Conservation (phyloP, 2,113 vertebrate species). For the Gnathonemus longibarbis region DNA sequence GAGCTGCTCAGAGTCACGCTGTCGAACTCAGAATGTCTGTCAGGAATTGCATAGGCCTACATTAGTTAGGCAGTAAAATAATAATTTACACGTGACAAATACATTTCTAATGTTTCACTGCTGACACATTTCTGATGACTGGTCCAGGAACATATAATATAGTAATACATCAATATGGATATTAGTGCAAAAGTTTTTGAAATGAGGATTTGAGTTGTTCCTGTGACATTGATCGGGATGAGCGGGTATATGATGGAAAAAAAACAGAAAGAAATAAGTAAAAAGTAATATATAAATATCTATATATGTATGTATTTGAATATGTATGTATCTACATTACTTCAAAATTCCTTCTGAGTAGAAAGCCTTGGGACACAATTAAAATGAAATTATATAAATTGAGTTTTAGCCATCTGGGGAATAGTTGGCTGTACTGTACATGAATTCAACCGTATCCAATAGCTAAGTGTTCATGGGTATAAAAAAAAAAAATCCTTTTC, state of each 20-base stretch:
- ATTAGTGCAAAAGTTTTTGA: background rate
- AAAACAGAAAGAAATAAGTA: background rate
- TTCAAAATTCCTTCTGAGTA: background rate
- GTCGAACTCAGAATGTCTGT: background rate
- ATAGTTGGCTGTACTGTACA: background rate
- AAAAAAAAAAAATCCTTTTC: background rate
- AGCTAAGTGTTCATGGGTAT: background rate
- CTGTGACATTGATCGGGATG: background rate
- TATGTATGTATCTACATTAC: background rate
- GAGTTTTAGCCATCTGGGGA: background rate
- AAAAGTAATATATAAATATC: background rate
- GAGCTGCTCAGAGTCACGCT: background rate
- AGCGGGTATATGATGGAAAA: background rate
- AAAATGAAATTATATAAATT: conserved; percentile 14
- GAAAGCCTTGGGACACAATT: conserved; percentile 4
- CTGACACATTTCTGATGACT: background rate
- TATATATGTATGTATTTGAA: background rate
- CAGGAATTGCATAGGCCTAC: background rate
- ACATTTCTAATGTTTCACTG: background rate
- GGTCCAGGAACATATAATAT: background rate
- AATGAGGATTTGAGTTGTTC: background rate
- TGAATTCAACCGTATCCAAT: background rate
- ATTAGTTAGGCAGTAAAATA: background rate
- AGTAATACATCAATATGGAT: background rate
- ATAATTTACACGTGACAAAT: background rate